These are phyloP conservation scores for Chloropsis hardwickii DNA, from an alignment of 2,113 vertebrate species.

Conservation along the genomic window DNA sequence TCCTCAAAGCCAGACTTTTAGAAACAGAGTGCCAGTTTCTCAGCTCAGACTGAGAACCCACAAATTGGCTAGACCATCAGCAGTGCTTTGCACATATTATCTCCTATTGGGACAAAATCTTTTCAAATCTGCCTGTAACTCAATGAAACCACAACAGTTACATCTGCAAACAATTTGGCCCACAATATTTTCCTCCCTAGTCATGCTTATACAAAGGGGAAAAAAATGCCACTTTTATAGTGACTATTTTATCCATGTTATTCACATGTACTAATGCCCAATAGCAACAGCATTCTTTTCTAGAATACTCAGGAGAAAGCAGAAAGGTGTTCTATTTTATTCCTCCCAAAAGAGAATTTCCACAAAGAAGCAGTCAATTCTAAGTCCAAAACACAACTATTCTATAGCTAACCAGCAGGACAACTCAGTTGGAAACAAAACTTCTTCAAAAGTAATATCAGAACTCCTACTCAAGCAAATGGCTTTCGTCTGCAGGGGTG, in stretches of 20 bases:
- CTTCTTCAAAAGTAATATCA: background rate
- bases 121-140: background rate
- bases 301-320: background rate
- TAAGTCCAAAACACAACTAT: background rate
- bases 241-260: background rate
- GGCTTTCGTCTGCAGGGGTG: background rate
- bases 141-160: slow-evolving; percentile 25
- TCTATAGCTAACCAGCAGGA: background rate
- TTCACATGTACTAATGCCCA: background rate
- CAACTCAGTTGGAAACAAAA: background rate
- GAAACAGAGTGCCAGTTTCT: background rate
- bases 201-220: background rate
- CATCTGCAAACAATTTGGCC: slow-evolving; percentile 43
- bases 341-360: background rate
- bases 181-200: background rate
- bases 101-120: background rate
- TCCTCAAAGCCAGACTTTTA: background rate
- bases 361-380: background rate
- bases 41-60: background rate
- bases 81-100: background rate
- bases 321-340: background rate
- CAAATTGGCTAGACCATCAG: background rate
- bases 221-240: background rate
- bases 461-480: background rate
- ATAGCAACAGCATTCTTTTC: background rate